These are phyloP conservation scores for Xestia sexstrigata DNA, from an alignment of 2,888 invertebrate species.

Conservation along the genomic window DNA sequence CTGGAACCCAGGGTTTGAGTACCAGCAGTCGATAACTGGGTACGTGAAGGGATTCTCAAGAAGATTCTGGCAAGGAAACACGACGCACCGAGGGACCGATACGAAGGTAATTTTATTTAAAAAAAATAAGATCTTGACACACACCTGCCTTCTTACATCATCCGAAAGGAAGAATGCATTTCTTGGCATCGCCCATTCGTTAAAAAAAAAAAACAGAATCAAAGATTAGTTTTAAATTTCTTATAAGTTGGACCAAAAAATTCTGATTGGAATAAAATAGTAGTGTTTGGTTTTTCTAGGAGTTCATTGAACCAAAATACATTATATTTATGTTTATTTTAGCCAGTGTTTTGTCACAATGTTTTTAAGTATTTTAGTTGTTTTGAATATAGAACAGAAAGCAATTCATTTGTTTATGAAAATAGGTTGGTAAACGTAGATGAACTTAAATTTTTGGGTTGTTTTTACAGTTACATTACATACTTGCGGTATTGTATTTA, in stretches of 20 bases:
- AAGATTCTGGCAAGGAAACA: slow-evolving; percentile 98
- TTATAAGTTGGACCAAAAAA: neutral
- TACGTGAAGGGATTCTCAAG: slow-evolving; percentile 95
- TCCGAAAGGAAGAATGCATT: neutral
- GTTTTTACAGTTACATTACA: neutral
- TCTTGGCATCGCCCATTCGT: neutral
- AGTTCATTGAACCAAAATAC: slow-evolving; percentile 39
- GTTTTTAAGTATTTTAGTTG: too few species aligned
- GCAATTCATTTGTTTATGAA: neutral
- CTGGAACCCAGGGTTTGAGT: slow-evolving; percentile 98
- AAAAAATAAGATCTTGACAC: slow-evolving; percentile 33
- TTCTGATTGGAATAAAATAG: neutral
- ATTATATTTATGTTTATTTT: slow-evolving; percentile 13
- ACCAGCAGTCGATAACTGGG: slow-evolving; percentile 95
- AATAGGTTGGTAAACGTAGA: neutral
- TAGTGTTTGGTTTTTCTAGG: slow-evolving; percentile 31
- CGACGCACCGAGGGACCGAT: slow-evolving; percentile 94
- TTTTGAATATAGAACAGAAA: slow-evolving; percentile 6
- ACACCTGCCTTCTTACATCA: slow-evolving; percentile 58
- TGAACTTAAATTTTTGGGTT: rapidly evolving
- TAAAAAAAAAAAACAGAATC: too few species aligned
- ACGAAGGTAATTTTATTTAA: slow-evolving; percentile 90
- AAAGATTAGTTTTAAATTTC: too few species aligned
- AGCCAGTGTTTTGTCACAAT: neutral
- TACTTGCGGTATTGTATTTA: neutral